phyloP scores from a whole-genome alignment of 1,140 invertebrate species.

The Calephelis nemesis region DNA sequence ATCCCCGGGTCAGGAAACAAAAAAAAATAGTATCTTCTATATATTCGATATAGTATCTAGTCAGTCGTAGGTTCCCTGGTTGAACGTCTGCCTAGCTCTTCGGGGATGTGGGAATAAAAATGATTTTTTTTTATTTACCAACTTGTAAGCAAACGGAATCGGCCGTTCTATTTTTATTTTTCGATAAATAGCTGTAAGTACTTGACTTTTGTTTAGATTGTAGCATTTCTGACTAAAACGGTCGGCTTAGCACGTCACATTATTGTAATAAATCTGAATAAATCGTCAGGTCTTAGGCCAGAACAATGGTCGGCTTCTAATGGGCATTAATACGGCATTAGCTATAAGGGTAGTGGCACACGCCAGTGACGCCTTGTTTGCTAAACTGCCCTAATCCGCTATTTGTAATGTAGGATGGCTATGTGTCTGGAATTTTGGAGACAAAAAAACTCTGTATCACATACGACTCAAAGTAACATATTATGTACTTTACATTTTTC shows the following conservation, averaged over 20 bases:
- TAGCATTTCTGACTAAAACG: conserved; percentile 49
- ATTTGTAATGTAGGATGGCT: conserved; percentile 61
- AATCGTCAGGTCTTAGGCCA: conserved; percentile 52
- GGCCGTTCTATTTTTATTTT: too few species aligned
- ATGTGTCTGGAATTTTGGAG: background rate
- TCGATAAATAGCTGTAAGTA: conserved; percentile 28
- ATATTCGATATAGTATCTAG: too few species aligned
- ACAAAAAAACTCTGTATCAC: background rate
- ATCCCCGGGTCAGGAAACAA: too few species aligned
- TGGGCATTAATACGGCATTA: conserved; percentile 77
- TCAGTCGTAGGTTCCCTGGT: too few species aligned
- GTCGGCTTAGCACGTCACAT: conserved; percentile 60
- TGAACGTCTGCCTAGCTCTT: too few species aligned
- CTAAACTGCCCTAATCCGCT: conserved; percentile 78
- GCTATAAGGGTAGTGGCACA: conserved; percentile 58
- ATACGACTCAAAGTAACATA: background rate
- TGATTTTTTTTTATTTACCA: too few species aligned
- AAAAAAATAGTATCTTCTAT: too few species aligned
- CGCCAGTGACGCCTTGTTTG: conserved; percentile 75
- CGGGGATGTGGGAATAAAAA: too few species aligned
- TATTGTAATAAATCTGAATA: conserved; percentile 66
- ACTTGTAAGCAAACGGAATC: too few species aligned
- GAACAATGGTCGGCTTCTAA: conserved; percentile 68
- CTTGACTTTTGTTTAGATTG: conserved; percentile 47
- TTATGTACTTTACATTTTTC: too few species aligned